Conservation (phyloP, 2,888 invertebrate species). For the Lithosia quadra region DNA sequence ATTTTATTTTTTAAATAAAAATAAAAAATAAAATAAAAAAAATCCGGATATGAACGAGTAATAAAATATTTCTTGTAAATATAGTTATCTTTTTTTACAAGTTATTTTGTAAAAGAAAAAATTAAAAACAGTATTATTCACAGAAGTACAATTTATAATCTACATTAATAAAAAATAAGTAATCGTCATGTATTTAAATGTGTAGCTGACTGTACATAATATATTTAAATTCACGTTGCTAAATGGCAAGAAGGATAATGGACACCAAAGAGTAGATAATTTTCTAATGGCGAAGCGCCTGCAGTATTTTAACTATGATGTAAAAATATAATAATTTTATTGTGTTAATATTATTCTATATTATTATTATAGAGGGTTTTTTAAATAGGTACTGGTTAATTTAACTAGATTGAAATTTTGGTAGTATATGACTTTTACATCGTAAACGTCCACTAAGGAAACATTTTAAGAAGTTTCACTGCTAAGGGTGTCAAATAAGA, state of each 20-base stretch:
- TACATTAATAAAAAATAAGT: too few relatives aligned
- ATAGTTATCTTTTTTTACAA: neutral
- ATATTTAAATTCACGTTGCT: constrained; percentile 2
- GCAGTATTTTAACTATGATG: constrained; percentile 16
- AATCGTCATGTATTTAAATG: neutral
- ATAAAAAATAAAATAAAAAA: too few relatives aligned
- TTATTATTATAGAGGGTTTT: too few relatives aligned
- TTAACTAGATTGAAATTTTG: too few relatives aligned
- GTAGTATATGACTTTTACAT: too few relatives aligned
- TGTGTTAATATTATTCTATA: too few relatives aligned
- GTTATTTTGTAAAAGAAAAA: neutral
- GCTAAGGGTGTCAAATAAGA: too few relatives aligned
- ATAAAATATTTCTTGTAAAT: constrained; percentile 8
- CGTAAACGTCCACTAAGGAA: too few relatives aligned
- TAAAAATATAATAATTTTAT: neutral
- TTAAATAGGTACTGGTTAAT: too few relatives aligned
- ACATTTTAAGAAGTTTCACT: too few relatives aligned
- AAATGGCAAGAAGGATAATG: constrained; percentile 56
- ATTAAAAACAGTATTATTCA: neutral
- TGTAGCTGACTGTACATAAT: constrained; percentile 9
- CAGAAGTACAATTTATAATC: too few relatives aligned
- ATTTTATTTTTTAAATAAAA: too few relatives aligned
- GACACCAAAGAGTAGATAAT: constrained; percentile 68
- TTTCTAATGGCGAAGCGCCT: constrained; percentile 26
- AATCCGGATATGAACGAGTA: constrained; percentile 10